Percentiles rank a stretch among this genome's conserved stretches.
phyloP scores from a whole-genome alignment of 1,140 invertebrate genomes.

The Planococcus citri region DNA sequence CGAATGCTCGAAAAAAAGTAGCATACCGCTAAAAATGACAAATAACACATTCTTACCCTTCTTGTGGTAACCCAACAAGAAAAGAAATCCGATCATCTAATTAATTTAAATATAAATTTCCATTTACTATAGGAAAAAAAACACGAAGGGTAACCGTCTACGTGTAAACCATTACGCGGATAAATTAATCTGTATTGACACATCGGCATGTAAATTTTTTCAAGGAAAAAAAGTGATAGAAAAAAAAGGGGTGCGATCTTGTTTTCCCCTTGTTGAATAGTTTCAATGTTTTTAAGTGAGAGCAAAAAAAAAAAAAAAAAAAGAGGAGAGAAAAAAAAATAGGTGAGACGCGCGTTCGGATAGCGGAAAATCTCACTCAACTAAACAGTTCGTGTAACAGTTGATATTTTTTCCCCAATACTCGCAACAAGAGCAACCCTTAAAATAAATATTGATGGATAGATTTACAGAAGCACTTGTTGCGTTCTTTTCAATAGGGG shows the following conservation, averaged over 20 bases:
- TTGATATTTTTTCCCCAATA: constrained; percentile 20
- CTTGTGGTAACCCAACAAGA: background rate
- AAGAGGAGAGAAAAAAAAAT: background rate
- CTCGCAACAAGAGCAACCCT: background rate
- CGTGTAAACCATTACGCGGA: constrained; percentile 14
- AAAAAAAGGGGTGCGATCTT: constrained; percentile 10
- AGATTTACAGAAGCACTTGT: constrained; percentile 19
- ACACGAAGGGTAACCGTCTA: background rate
- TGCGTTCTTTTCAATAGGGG: constrained; percentile 18
- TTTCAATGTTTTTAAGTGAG: background rate
- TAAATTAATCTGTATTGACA: constrained; percentile 20
- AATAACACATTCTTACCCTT: background rate
- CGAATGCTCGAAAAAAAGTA: background rate
- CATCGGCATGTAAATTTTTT: constrained; percentile 14
- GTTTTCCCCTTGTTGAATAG: constrained; percentile 19
- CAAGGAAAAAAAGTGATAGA: background rate
- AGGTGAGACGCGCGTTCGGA: constrained; percentile 8
- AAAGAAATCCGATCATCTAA: background rate
- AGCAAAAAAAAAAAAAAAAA: constrained; percentile 8
- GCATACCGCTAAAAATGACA: too few relatives aligned
- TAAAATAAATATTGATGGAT: constrained; percentile 21
- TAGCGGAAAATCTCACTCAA: constrained; percentile 20
- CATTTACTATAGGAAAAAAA: background rate
- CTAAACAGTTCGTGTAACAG: constrained; percentile 19
- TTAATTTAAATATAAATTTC: constrained; percentile 2